These are phyloP conservation scores for Blennius ocellaris DNA, from an alignment of 2,113 vertebrate species.

Conservation along the genomic window DNA sequence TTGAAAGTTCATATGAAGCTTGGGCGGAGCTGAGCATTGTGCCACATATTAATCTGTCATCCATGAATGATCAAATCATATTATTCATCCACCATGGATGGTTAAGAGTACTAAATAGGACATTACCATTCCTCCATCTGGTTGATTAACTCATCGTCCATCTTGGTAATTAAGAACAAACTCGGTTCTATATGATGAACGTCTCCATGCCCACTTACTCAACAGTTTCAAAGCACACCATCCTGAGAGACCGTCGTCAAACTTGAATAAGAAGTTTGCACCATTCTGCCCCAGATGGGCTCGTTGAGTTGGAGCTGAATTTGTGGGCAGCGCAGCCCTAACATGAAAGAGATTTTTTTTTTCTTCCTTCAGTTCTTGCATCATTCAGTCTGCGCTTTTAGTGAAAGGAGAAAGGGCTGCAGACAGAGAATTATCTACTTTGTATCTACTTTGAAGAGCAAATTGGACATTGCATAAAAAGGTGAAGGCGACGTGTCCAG, in stretches of 20 bases:
- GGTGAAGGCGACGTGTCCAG: not conserved
- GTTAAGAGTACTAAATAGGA: no score
- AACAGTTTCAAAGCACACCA: slow-evolving; percentile 39
- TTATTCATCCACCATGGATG: no score
- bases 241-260: slow-evolving; percentile 12
- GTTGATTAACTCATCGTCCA: not conserved
- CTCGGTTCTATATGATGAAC: not conserved
- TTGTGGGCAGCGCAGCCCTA: not conserved
- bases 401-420: slow-evolving; percentile 22
- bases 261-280: slow-evolving; percentile 11
- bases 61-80: no score
- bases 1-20: no score
- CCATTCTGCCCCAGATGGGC: slow-evolving; percentile 2
- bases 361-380: not conserved
- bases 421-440: not conserved
- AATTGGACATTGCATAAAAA: not conserved
- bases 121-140: no score
- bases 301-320: not conserved
- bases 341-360: slow-evolving; percentile 20
- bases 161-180: slow-evolving; percentile 9
- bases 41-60: no score
- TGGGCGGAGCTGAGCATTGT: no score
- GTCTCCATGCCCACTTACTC: not conserved
- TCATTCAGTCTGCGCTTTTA: slow-evolving; percentile 1
- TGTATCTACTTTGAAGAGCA: slow-evolving; percentile 1